phyloP scores from a whole-genome alignment of 2,113 vertebrate species.

The Nannospalax galili region DNA sequence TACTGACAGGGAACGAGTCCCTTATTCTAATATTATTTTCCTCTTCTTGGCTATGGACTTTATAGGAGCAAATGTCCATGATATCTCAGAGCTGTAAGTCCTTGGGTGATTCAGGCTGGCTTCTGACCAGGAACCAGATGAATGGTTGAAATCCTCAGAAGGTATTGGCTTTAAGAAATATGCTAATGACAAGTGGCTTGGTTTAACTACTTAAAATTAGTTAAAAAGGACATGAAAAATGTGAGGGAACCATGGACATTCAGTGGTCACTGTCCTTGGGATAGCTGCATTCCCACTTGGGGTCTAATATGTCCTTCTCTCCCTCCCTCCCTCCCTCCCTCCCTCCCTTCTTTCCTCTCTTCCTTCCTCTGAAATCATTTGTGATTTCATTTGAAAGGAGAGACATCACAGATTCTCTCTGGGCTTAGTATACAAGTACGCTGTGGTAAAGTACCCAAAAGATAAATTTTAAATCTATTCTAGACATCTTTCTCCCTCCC shows the following conservation, averaged over 20 bases:
- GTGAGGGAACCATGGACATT: background rate
- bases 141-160: constrained; percentile 3
- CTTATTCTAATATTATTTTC: background rate
- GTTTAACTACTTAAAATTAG: background rate
- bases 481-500: background rate
- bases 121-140: background rate
- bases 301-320: background rate
- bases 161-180: background rate
- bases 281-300: too few relatives aligned
- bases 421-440: background rate
- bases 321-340: background rate
- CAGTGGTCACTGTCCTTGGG: background rate
- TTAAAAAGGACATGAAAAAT: background rate
- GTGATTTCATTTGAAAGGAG: constrained; percentile 1
- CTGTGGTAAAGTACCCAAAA: background rate
- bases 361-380: background rate
- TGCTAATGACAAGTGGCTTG: background rate
- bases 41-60: background rate
- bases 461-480: background rate
- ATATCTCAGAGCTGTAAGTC: constrained; percentile 55
- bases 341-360: too few relatives aligned
- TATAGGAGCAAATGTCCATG: constrained; percentile 20
- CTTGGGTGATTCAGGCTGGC: background rate
- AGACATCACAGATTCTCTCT: background rate
- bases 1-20: background rate